Percentiles rank a stretch among this genome's conserved stretches.
Evolutionary conservation across 2,113 vertebrate species (phyloP).

Genomic region (Ovis canadensis): DNA sequence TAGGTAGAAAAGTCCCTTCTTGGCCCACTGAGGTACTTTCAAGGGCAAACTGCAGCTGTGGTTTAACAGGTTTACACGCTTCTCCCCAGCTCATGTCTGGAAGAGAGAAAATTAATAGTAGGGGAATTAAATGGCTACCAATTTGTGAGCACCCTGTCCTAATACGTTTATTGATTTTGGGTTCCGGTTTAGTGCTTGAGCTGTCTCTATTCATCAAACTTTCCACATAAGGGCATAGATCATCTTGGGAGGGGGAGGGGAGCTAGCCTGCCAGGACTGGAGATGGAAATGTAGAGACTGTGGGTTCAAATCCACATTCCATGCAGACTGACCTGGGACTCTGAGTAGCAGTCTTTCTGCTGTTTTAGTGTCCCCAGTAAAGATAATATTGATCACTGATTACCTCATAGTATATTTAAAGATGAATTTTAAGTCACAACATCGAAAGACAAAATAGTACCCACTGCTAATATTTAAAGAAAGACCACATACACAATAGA

Average conservation of each 20-base stretch:
- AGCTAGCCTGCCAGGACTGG: not conserved
- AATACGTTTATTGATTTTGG: slow-evolving; percentile 71
- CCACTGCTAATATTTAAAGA: not conserved
- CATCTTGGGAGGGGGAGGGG: not conserved
- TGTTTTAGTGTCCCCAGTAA: not conserved
- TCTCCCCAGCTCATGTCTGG: not conserved
- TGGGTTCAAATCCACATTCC: not conserved
- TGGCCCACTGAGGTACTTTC: not conserved
- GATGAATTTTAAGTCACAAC: not conserved
- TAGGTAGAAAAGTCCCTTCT: not conserved
- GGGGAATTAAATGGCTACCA: slow-evolving; percentile 72
- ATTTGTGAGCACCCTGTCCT: slow-evolving; percentile 69
- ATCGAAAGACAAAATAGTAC: not conserved
- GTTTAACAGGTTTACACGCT: not conserved
- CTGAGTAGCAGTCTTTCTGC: not conserved
- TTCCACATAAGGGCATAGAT: slow-evolving; percentile 32
- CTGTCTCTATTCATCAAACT: slow-evolving; percentile 63
- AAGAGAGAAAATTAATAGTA: slow-evolving; percentile 54
- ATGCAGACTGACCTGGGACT: not conserved
- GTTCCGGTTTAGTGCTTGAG: slow-evolving; percentile 62
- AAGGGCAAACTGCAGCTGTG: not conserved
- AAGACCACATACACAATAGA: not conserved
- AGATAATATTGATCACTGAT: not conserved
- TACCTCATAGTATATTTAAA: not conserved
- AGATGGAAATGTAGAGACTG: not conserved